Conservation (phyloP, 2,888 invertebrate genomes). For the Selenia dentaria region DNA sequence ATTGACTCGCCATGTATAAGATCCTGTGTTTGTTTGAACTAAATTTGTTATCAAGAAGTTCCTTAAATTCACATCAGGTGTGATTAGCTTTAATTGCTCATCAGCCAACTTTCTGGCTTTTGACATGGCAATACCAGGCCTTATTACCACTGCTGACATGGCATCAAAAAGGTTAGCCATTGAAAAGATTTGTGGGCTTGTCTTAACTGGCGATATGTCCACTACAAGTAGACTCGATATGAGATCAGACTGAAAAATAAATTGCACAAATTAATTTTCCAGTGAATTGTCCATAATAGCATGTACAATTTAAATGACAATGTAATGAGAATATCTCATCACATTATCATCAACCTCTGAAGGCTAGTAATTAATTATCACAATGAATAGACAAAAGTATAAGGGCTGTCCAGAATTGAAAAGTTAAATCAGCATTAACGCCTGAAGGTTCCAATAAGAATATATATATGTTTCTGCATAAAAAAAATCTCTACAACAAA, state of each 20-base stretch:
- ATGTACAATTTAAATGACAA: too few relatives aligned
- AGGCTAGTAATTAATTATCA: too few relatives aligned
- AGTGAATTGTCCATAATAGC: too few relatives aligned
- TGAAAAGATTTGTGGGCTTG: constrained; percentile 84
- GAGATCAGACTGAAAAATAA: constrained; percentile 79
- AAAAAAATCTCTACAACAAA: too few relatives aligned
- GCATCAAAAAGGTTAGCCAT: constrained; percentile 88
- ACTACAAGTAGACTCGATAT: constrained; percentile 88
- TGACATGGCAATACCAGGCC: constrained; percentile 86
- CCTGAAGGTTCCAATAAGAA: too few relatives aligned
- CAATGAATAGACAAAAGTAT: too few relatives aligned
- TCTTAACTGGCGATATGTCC: constrained; percentile 88
- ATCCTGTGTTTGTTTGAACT: constrained; percentile 86
- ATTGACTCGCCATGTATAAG: constrained; percentile 92
- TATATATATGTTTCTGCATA: too few relatives aligned
- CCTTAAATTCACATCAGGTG: constrained; percentile 85
- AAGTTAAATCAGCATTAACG: too few relatives aligned
- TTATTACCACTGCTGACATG: constrained; percentile 86
- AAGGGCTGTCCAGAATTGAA: too few relatives aligned
- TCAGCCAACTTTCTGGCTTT: constrained; percentile 88
- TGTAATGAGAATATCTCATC: too few relatives aligned
- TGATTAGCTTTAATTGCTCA: constrained; percentile 84
- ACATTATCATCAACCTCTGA: too few relatives aligned
- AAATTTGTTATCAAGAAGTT: constrained; percentile 95
- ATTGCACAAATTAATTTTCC: not conserved